Base-by-base conservation (phyloP, 2,797 vertebrate species). In the Sparidentex hasta region DNA sequence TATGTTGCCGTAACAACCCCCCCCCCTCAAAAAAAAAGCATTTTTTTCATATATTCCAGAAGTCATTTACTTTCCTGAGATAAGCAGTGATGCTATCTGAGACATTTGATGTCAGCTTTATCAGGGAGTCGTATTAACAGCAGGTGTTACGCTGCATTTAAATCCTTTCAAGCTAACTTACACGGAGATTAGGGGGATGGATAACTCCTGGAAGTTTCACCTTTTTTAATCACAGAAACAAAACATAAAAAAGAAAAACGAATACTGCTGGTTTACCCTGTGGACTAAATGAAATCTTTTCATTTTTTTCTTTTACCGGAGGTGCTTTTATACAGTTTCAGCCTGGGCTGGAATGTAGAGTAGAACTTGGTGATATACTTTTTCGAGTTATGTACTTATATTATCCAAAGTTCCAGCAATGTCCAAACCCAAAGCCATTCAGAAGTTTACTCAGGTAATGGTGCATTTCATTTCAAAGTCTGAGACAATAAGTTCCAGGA, bases 161-260 rank as follows among this genome's bases (percentile, higher is more conserved):
- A 87, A 91, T 85, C 86, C 84, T 90, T 90, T 93, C 78, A 90
- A 88, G 84, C 88, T 77, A 78, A 89, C 67, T 85, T 77, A 84
- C 68, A 87, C 74, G 86, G 69, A 86, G 89, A 90, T 92, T 76
- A 81, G 43, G 41, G 55, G 78, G 68, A 81, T 41, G 38, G 71
- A 81, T 76, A 65, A 85, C 74, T 82, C 54, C 47, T 55, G 6
- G 21, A 70, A n/a, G 56, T 47, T 77, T 47, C 55, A 38, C 29
- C 48, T 16, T 80, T 82, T 88, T 85, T 58, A 83, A 88, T 88
- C 69, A 71, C 33, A 75, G 56, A 71, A 77, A 84, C 59, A 44
- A 83, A 81, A 67, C 52, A 25, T 52, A 63, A 74, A 33, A 47
- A 25, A 43, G 38, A 51, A 18, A 48, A 44, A 73, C 8, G 7